A percentile compares a stretch with the other conserved stretches of the same genome.
Conservation (phyloP, 2,113 vertebrate species). For the Triplophysa dalaica region DNA sequence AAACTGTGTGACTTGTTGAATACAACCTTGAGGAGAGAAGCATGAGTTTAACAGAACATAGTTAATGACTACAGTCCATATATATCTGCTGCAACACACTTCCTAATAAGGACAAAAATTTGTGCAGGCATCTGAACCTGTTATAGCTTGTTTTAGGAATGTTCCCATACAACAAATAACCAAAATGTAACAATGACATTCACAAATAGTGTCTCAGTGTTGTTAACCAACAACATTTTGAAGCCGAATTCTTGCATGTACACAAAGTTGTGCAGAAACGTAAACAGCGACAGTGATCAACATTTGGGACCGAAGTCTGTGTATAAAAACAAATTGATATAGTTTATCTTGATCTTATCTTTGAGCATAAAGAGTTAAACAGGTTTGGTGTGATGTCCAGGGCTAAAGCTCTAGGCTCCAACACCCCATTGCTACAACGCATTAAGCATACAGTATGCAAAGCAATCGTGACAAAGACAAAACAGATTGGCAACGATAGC, state of each 20-base stretch:
- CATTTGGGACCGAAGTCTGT: not conserved
- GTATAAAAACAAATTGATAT: not conserved
- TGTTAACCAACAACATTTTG: not conserved
- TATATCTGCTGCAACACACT: not conserved
- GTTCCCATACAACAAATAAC: not conserved
- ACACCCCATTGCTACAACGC: not conserved
- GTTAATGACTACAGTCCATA: not conserved
- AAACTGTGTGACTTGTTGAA: not conserved
- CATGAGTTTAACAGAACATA: not conserved
- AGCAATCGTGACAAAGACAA: not conserved
- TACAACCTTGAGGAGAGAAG: not conserved
- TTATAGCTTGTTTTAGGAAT: not conserved
- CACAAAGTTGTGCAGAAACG: not conserved
- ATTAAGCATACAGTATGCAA: slow-evolving; percentile 10
- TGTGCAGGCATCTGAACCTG: not conserved
- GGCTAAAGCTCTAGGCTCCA: too few relatives aligned
- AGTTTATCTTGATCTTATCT: too few relatives aligned
- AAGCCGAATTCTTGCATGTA: not conserved
- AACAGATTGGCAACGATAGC: not conserved
- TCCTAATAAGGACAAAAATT: not conserved
- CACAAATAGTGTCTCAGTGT: not conserved
- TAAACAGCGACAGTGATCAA: not conserved
- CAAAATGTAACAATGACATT: not conserved
- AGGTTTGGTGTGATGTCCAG: too few relatives aligned
- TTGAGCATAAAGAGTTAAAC: too few relatives aligned